phyloP scores from a whole-genome alignment of 1,140 invertebrate species.

The Cotesia glomerata region DNA sequence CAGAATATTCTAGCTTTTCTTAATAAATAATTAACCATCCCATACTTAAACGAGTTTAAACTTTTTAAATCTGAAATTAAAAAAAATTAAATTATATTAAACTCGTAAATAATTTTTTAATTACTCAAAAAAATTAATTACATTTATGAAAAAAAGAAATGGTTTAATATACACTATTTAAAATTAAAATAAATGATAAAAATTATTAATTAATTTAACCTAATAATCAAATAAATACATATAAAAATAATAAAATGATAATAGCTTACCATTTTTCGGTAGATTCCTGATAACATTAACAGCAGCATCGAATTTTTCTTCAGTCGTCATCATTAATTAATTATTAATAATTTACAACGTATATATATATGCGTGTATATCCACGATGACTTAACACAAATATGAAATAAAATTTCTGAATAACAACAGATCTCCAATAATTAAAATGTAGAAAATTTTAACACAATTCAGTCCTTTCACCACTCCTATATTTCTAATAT shows the following conservation, averaged over 20 bases:
- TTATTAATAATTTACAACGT: neutral
- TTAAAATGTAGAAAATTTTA: no score
- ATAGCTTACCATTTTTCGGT: constrained; percentile 82
- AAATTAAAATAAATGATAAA: neutral
- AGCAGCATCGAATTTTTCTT: constrained; percentile 85
- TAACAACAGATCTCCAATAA: no score
- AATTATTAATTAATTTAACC: no score
- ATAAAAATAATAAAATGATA: constrained; percentile 32
- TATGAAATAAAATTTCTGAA: no score
- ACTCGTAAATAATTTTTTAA: neutral
- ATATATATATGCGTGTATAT: no score
- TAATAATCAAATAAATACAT: neutral
- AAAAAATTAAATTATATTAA: constrained; percentile 3
- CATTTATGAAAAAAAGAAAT: no score
- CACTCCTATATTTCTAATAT: no score
- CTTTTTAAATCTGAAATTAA: neutral
- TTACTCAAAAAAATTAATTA: neutral
- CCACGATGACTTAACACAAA: no score
- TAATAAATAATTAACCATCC: no score
- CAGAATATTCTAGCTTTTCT: no score
- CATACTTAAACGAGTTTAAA: neutral
- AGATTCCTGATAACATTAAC: constrained; percentile 87
- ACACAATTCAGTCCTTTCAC: no score
- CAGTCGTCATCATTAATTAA: constrained; percentile 69
- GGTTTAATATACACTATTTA: no score